Percentiles rank a stretch among this genome's conserved stretches.
Conservation (phyloP, 2,888 invertebrate species). For the Chloroclystis v-ata region DNA sequence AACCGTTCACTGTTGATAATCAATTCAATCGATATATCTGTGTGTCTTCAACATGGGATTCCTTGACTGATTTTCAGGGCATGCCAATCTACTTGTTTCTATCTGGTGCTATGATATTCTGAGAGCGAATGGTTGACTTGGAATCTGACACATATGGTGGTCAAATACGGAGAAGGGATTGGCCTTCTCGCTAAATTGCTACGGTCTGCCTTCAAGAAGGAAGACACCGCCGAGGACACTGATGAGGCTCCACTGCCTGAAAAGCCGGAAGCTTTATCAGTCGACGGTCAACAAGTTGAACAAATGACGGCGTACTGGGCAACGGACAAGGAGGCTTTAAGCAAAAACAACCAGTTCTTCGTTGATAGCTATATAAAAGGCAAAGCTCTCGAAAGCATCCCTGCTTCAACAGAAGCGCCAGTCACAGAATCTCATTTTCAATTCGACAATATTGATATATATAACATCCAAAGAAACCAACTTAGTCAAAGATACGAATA, state of each 20-base stretch:
- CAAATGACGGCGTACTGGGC: slow-evolving; percentile 74
- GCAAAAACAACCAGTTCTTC: slow-evolving; percentile 54
- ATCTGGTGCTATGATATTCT: slow-evolving; percentile 61
- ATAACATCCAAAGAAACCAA: slow-evolving; percentile 54
- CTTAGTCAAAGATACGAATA: slow-evolving; percentile 45
- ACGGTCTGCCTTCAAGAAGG: slow-evolving; percentile 46
- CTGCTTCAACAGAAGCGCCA: slow-evolving; percentile 59
- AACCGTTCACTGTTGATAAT: slow-evolving; percentile 56
- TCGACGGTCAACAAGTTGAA: slow-evolving; percentile 41
- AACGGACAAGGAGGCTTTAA: slow-evolving; percentile 54
- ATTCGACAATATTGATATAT: slow-evolving; percentile 54
- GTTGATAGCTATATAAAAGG: slow-evolving; percentile 63
- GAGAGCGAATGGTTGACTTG: slow-evolving; percentile 58
- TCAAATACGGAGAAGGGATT: slow-evolving; percentile 64
- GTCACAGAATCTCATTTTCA: slow-evolving; percentile 69
- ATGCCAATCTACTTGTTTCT: slow-evolving; percentile 64
- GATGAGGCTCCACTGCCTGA: slow-evolving; percentile 37
- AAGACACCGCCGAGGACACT: slow-evolving; percentile 46
- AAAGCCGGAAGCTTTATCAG: slow-evolving; percentile 31
- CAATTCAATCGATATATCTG: slow-evolving; percentile 61
- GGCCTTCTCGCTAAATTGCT: slow-evolving; percentile 65
- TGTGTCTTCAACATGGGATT: slow-evolving; percentile 76
- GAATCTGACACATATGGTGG: slow-evolving; percentile 67
- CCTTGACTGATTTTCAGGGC: slow-evolving; percentile 77
- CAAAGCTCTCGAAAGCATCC: slow-evolving; percentile 58